Percentiles rank a stretch among this genome's conserved stretches.
phyloP scores from a whole-genome alignment of 2,888 invertebrate genomes.

The Phyto melanocephala region DNA sequence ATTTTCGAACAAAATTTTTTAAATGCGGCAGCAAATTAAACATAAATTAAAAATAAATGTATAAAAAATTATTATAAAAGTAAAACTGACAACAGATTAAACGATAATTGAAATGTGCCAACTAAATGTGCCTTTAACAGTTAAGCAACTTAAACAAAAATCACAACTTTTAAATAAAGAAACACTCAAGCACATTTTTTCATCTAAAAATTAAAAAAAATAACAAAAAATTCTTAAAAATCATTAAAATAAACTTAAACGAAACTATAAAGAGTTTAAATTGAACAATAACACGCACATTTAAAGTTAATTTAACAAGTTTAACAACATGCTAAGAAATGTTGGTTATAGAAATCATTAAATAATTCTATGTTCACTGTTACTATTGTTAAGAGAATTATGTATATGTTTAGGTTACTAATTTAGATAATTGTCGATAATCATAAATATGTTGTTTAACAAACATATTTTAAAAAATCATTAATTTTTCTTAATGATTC shows the following conservation, averaged over 20 bases:
- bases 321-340: neutral
- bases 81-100: neutral
- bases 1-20: conserved; percentile 1
- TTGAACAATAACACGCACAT: conserved; percentile 51
- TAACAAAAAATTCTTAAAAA: neutral
- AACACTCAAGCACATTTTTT: conserved; percentile 14
- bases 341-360: neutral
- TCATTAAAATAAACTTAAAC: conserved; percentile 7
- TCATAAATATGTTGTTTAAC: too few species aligned
- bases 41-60: neutral
- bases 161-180: neutral
- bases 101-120: conserved; percentile 53
- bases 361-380: too few species aligned
- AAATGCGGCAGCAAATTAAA: neutral
- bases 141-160: neutral
- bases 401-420: too few species aligned
- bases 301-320: neutral
- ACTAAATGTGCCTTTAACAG: conserved; percentile 57
- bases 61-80: too few species aligned
- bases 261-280: conserved; percentile 12
- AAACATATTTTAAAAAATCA: too few species aligned
- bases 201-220: neutral
- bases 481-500: too few species aligned
- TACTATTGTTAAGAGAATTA: too few species aligned
- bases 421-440: too few species aligned